Conservation (phyloP, 2,113 vertebrate species). For the Prunella fulvescens region DNA sequence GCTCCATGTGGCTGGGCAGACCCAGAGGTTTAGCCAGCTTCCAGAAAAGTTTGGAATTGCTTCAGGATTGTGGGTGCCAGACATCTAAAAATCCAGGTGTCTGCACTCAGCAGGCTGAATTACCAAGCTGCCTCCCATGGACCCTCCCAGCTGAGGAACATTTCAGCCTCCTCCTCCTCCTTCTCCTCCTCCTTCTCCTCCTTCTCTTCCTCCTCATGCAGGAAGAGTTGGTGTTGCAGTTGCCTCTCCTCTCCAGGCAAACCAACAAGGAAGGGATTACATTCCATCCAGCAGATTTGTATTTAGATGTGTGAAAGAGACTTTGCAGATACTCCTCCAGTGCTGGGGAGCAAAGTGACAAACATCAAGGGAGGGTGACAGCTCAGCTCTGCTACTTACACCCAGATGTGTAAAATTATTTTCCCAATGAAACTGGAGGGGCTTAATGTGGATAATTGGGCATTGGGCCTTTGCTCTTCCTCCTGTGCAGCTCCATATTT, state of each 20-base stretch:
- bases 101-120: background rate
- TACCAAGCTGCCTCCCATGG: background rate
- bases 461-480: background rate
- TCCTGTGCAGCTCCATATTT: background rate
- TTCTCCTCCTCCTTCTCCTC: background rate
- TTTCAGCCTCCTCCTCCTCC: background rate
- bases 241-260: background rate
- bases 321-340: background rate
- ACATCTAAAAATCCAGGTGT: background rate
- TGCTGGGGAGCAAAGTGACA: background rate
- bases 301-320: background rate
- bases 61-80: background rate
- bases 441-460: background rate
- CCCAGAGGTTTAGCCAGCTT: background rate
- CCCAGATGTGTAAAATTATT: background rate
- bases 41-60: background rate
- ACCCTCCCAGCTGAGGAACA: background rate
- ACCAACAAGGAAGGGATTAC: background rate
- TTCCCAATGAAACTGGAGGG: background rate
- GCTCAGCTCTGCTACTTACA: background rate
- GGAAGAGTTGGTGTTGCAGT: background rate
- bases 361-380: background rate
- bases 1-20: background rate
- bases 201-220: accelerated
- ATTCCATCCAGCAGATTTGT: background rate